Base-by-base conservation (phyloP, 2,113 vertebrate species). In the Protomyctophum bolini region DNA sequence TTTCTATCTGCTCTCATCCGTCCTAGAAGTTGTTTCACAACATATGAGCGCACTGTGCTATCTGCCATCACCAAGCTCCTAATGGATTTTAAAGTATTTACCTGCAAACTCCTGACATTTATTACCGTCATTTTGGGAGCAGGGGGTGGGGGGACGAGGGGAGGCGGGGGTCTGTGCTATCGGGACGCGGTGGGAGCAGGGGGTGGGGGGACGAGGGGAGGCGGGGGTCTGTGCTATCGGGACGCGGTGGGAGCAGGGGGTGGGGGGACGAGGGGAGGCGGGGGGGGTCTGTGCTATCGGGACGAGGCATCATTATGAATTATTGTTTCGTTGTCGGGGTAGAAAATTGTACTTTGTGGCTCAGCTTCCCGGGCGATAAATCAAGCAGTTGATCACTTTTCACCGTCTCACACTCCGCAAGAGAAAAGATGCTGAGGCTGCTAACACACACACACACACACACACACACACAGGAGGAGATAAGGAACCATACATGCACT, bases 321-420 rank as follows among this genome's bases (percentile, higher is more conserved):
- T 97, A 98, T 98, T 96, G 97, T 97, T 80, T 97, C 95, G 93
- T 88, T 88, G 93, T 95, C 95, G 95, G 96, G 94, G 96, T 98
- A 94, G 97, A 98, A 98, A 97, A 98, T 98, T 98, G 97, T 97
- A 95, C 97, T 97, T 97, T 96, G 95, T 95, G 95, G 94, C 95
- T 95, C 93, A 2, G 94, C 95, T 94, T 95, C 94, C 93, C 91
- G 94, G 86, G 94, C 94, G 95, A 98, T 99, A 98, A 98, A 98
- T 99, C 96, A 98, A 94, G 83, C 84, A 92, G 94, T 21, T 2
- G 21, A 21, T 97, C 96, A 95, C 93, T 94, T 95, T 91, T 94
- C 93, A 94, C 21, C 94, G 93, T 87, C 94, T 96, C 54, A 92
- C 90, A 92, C 90, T 90, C 91, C 94, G 90, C 21, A 21, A 21